A percentile compares a stretch with the other conserved stretches of the same genome.
Evolutionary conservation across 2,113 vertebrate species (phyloP).

Genomic region (Columba janthina): DNA sequence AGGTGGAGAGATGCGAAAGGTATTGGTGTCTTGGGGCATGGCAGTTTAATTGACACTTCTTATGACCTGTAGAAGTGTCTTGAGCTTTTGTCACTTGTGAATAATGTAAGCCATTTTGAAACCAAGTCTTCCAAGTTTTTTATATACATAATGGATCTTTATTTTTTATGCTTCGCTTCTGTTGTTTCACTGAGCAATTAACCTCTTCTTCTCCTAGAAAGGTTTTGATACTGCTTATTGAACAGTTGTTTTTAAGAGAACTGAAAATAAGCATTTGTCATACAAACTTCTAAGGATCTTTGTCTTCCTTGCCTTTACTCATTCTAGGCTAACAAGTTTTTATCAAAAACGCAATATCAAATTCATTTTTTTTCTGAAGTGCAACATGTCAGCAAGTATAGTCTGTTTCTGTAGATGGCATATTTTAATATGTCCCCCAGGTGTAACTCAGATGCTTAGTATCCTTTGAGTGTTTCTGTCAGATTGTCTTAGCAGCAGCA

Average conservation of each 20-base stretch:
- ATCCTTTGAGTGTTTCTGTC: neutral
- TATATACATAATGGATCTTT: neutral
- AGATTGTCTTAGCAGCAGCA: neutral
- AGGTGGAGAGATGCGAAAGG: neutral
- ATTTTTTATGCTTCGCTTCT: neutral
- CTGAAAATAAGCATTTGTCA: neutral
- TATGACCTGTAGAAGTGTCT: neutral
- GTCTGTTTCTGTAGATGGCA: neutral
- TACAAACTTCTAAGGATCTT: neutral
- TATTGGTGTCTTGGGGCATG: neutral
- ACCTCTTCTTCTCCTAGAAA: neutral
- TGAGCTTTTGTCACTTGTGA: neutral
- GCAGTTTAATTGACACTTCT: neutral
- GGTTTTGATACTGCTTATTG: neutral
- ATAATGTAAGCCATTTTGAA: neutral
- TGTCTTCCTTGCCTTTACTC: neutral
- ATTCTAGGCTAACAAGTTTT: neutral
- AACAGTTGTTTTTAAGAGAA: neutral
- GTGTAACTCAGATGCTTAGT: conserved; percentile 19
- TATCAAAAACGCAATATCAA: neutral
- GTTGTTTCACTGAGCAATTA: neutral
- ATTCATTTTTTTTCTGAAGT: neutral
- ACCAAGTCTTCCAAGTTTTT: neutral
- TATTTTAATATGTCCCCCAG: neutral
- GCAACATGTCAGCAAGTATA: neutral